Conservation (phyloP, 2,888 invertebrate genomes). For the Onthophagus sagittarius region DNA sequence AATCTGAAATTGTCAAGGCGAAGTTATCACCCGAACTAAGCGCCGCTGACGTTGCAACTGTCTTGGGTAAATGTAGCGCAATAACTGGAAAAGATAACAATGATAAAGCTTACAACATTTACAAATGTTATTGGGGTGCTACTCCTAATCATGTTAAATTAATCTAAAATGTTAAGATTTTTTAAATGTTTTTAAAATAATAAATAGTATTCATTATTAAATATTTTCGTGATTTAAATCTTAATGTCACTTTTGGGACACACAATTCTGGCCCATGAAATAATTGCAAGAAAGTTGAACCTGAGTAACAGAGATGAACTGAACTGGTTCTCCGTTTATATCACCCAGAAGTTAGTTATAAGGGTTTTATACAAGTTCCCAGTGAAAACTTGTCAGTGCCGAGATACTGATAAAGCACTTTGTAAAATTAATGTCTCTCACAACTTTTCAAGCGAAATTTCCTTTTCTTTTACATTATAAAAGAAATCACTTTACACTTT, state of each 20-base stretch:
- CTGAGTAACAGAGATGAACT: background rate
- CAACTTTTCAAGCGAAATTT: background rate
- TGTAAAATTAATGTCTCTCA: background rate
- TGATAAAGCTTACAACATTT: conserved; percentile 49
- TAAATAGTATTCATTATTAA: background rate
- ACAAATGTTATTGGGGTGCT: conserved; percentile 49
- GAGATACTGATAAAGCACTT: background rate
- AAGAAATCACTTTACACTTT: background rate
- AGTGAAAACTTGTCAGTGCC: background rate
- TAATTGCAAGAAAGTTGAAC: background rate
- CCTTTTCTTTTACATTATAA: background rate
- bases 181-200: background rate
- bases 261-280: background rate
- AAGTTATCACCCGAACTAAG: conserved; percentile 48
- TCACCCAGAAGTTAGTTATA: background rate
- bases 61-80: conserved; percentile 40
- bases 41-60: conserved; percentile 44
- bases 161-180: conserved; percentile 7
- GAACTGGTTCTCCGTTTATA: background rate
- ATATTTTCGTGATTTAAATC: background rate
- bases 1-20: conserved; percentile 43
- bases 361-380: background rate
- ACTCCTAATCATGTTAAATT: conserved; percentile 36
- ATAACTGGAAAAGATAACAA: conserved; percentile 32
- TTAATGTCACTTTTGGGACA: background rate